phyloP scores from a whole-genome alignment of 2,888 invertebrate genomes.

The Drosophila stalkeri region DNA sequence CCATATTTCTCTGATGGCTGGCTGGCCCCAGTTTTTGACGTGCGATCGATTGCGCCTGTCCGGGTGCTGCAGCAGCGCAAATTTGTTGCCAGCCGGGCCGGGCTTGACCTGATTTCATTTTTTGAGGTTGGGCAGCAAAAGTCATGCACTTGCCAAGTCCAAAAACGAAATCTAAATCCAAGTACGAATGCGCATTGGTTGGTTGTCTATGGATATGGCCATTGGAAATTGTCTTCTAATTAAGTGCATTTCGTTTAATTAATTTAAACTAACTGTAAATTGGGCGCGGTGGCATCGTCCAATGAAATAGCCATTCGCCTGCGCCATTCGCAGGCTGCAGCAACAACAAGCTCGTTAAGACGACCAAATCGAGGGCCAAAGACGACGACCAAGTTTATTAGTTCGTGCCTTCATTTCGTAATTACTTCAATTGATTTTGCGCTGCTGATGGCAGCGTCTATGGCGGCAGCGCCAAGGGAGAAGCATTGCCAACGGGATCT shows the following conservation, averaged over 20 bases:
- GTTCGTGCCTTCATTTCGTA: constrained; percentile 85
- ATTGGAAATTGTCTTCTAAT: constrained; percentile 80
- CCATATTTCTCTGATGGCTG: constrained; percentile 74
- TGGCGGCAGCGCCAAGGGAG: constrained; percentile 27
- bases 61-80: constrained; percentile 61
- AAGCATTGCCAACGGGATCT: constrained; percentile 58
- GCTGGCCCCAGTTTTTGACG: constrained; percentile 79
- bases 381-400: constrained; percentile 83
- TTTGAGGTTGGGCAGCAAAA: constrained; percentile 75
- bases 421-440: constrained; percentile 84
- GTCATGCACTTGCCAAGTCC: constrained; percentile 73
- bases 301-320: constrained; percentile 59
- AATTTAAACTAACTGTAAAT: constrained; percentile 84
- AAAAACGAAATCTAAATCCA: constrained; percentile 26
- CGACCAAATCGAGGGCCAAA: constrained; percentile 67
- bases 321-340: constrained; percentile 26
- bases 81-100: constrained; percentile 64
- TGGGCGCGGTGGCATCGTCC: constrained; percentile 74
- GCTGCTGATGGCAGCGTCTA: constrained; percentile 76
- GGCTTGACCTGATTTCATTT: constrained; percentile 67
- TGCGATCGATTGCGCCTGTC: constrained; percentile 80
- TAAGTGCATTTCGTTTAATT: constrained; percentile 83
- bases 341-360: constrained; percentile 75
- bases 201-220: constrained; percentile 45
- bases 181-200: constrained; percentile 23